Evolutionary conservation across 2,888 invertebrate species (phyloP).

Genomic region (Muschampia plurimacula): DNA sequence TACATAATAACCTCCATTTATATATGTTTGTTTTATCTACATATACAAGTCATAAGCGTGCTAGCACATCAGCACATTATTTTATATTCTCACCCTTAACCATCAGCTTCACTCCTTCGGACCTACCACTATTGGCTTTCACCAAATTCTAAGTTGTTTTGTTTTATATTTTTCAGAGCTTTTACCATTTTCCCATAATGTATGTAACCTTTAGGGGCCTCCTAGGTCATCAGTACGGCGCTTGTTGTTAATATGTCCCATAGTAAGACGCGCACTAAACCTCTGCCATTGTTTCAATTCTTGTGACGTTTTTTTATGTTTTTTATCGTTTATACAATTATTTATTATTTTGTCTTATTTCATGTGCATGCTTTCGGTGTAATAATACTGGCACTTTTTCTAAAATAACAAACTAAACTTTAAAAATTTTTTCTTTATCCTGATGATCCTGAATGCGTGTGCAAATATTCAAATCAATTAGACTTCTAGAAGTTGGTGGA

Average conservation of each 20-base stretch:
- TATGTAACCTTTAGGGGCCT: slow-evolving; percentile 12
- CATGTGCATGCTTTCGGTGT: slow-evolving; percentile 31
- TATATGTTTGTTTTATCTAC: no score
- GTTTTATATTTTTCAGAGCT: slow-evolving; percentile 27
- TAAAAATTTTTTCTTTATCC: no score
- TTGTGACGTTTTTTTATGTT: slow-evolving; percentile 25
- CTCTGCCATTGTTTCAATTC: slow-evolving; percentile 14
- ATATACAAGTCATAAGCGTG: slow-evolving; percentile 15
- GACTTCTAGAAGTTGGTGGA: no score
- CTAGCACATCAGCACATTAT: not conserved
- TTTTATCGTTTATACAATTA: slow-evolving; percentile 11
- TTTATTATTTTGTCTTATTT: slow-evolving; percentile 4
- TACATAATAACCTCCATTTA: no score
- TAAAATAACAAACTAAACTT: no score
- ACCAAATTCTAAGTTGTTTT: slow-evolving; percentile 20
- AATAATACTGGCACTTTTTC: slow-evolving; percentile 16
- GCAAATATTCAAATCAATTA: no score
- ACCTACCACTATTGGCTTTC: slow-evolving; percentile 9
- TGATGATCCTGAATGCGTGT: no score
- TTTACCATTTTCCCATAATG: slow-evolving; percentile 5
- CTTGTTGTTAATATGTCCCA: slow-evolving; percentile 23
- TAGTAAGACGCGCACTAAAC: slow-evolving; percentile 29
- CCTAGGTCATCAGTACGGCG: slow-evolving; percentile 16
- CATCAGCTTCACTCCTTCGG: slow-evolving; percentile 4
- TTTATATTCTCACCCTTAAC: not conserved